These are phyloP conservation scores for Phortica variegata DNA, from an alignment of 1,140 invertebrate genomes.

Conservation along the genomic window DNA sequence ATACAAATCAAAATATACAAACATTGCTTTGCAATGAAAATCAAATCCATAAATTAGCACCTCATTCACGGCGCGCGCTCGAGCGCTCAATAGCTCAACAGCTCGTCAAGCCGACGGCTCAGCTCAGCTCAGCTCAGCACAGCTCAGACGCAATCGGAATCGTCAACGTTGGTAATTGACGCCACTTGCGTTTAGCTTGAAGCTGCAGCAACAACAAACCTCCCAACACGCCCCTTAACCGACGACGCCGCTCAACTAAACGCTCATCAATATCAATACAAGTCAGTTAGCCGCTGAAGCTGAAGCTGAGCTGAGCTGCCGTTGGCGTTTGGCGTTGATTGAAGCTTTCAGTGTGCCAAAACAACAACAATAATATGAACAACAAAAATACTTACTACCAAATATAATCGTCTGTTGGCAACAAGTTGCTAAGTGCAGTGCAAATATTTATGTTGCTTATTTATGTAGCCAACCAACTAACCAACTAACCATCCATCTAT, in stretches of 20 bases:
- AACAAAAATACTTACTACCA: not conserved
- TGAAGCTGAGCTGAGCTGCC: too few relatives aligned
- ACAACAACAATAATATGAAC: slow-evolving; percentile 15
- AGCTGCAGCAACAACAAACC: too few relatives aligned
- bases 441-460: slow-evolving; percentile 33
- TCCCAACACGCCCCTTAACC: too few relatives aligned
- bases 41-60: slow-evolving; percentile 53
- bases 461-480: too few relatives aligned
- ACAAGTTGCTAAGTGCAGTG: slow-evolving; percentile 45
- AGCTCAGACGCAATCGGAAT: too few relatives aligned
- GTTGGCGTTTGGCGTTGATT: slow-evolving; percentile 35
- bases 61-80: slow-evolving; percentile 32
- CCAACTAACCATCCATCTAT: too few relatives aligned
- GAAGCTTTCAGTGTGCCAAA: slow-evolving; percentile 30
- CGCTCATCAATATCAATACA: too few relatives aligned
- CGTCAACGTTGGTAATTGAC: too few relatives aligned
- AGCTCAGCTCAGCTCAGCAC: too few relatives aligned
- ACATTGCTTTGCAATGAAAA: slow-evolving; percentile 24
- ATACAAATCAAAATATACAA: slow-evolving; percentile 39
- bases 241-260: slow-evolving; percentile 15
- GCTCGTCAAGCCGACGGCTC: not conserved
- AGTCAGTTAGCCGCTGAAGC: too few relatives aligned
- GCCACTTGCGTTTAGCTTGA: too few relatives aligned
- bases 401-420: not conserved
- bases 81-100: not conserved